Evolutionary conservation across 2,888 invertebrate genomes (phyloP).

Genomic region (Metallyticus violacea): DNA sequence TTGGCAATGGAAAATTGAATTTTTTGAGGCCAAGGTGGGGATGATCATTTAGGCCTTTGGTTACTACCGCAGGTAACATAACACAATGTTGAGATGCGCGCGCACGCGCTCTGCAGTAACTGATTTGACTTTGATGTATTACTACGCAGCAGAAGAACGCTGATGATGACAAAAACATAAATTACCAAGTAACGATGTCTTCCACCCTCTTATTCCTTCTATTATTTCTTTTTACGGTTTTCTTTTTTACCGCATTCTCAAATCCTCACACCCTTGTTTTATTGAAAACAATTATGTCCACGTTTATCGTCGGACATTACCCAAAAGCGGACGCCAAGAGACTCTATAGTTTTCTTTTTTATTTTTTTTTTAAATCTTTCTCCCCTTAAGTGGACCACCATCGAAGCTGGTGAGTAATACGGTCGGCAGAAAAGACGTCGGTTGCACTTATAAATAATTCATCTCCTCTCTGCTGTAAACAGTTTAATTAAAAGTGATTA

Average conservation of each 20-base stretch:
- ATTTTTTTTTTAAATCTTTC: background rate
- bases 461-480: background rate
- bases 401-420: background rate
- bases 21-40: background rate
- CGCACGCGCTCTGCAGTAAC: background rate
- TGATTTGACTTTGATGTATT: background rate
- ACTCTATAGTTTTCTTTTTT: background rate
- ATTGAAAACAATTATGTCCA: background rate
- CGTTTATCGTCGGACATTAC: background rate
- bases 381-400: background rate
- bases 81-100: background rate
- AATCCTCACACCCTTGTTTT: background rate
- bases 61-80: background rate
- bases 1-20: background rate
- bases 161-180: background rate
- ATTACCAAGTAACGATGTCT: background rate
- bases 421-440: background rate
- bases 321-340: background rate
- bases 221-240: background rate
- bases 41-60: background rate
- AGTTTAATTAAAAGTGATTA: background rate
- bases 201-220: background rate
- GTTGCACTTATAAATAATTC: background rate
- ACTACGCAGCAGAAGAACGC: background rate
- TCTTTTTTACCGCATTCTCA: background rate